Evolutionary conservation across 2,113 vertebrate species (phyloP).

Genomic region (Dermatemys mawii): DNA sequence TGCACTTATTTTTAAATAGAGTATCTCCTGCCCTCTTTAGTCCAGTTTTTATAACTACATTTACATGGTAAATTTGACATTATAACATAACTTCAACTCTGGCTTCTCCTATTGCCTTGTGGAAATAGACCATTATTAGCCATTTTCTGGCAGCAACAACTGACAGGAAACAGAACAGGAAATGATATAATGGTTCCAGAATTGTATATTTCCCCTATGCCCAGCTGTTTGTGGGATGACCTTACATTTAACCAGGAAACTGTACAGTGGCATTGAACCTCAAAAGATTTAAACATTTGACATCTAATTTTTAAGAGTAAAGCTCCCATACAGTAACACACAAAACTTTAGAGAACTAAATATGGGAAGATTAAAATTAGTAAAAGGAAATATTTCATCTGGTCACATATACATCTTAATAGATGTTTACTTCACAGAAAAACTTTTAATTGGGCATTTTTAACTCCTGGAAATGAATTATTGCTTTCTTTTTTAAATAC

Average conservation of each 20-base stretch:
- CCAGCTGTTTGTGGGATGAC: constrained; percentile 79
- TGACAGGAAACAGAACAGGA: constrained; percentile 86
- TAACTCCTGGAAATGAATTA: background rate
- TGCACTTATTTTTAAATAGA: constrained; percentile 72
- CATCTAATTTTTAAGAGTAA: background rate
- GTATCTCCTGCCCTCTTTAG: constrained; percentile 90
- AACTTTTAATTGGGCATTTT: background rate
- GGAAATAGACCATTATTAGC: constrained; percentile 83
- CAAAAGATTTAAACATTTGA: constrained; percentile 50
- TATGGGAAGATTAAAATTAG: constrained; percentile 14
- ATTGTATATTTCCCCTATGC: constrained; percentile 76
- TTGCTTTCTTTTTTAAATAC: background rate
- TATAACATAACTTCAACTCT: constrained; percentile 56
- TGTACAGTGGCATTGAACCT: constrained; percentile 65
- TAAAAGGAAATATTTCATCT: constrained; percentile 37
- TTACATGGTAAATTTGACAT: constrained; percentile 57
- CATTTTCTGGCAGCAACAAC: constrained; percentile 79
- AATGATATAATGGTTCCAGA: constrained; percentile 83
- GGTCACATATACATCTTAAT: background rate
- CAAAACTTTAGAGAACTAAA: background rate
- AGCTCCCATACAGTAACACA: constrained; percentile 4
- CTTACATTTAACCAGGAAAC: constrained; percentile 69
- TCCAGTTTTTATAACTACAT: constrained; percentile 86
- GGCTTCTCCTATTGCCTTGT: constrained; percentile 73
- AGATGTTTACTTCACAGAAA: constrained; percentile 37